Evolutionary conservation across 2,888 invertebrate species (phyloP), one percentile per base, ranked within the genome.

Genomic region (Macrophya annulata): DNA sequence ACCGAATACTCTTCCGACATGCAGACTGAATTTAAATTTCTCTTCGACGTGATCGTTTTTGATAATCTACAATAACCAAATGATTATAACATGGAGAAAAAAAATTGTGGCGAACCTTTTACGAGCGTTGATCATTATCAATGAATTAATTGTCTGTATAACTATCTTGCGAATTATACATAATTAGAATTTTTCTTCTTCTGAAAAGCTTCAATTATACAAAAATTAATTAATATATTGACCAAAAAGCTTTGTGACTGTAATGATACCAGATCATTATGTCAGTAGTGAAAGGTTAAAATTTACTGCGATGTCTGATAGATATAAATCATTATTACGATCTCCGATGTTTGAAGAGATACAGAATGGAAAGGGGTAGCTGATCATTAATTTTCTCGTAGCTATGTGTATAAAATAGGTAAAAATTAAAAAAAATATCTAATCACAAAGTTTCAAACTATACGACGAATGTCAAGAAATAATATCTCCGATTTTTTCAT

Each of bases 311-410:
- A 31, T 65, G 37, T 4, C 12, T 31, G 65, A 65, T 15, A 65
- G 31, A 48, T 59, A 48, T 59, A 25, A n/a, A 10, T 37, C 68
- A 68, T 37, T 37, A 68, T 68, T 68, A 25, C 37, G 68, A 17
- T 37, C 37, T 68, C 6, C 37, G 68, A 68, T 68, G 68, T 37
- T 37, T 68, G 68, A 68, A 68, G 68, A 68, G 37, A 68, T 68
- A 68, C 37, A 68, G 4, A 68, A 31, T 37, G 37, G 15, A 37
- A 17, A 10, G 9, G 8, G 4, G 15, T 17, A 37, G 31, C 25
- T 37, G 1, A 5, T 4, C 10, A 15, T 4, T 15, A 17, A 25
- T 68, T 37, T 37, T 37, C 68, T 12, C 31, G 68, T 15, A n/a
- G n/a, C 10, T 12, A 15, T 10, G 12, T 21, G 10, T 10, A 65